phyloP scores from a whole-genome alignment of 1,140 invertebrate species.

The Drosophila trapezifrons region DNA sequence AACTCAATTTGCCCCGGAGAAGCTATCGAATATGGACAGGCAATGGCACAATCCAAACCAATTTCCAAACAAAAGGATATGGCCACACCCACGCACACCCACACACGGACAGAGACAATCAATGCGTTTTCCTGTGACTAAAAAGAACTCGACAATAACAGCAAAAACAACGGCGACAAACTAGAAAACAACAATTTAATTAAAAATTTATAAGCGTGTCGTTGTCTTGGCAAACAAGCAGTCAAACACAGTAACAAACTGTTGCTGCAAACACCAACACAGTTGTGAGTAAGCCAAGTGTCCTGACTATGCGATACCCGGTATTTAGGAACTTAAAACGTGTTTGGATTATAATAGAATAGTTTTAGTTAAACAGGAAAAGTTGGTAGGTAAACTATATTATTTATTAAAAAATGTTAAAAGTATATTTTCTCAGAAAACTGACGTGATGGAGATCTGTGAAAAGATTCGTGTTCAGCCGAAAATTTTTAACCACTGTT shows the following conservation, averaged over 20 bases:
- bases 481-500: too few relatives aligned
- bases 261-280: conserved; percentile 51
- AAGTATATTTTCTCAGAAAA: too few relatives aligned
- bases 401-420: too few relatives aligned
- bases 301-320: background rate
- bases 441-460: too few relatives aligned
- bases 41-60: conserved; percentile 48
- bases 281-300: background rate
- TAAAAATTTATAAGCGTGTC: conserved; percentile 78
- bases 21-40: conserved; percentile 41
- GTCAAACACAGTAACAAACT: conserved; percentile 71
- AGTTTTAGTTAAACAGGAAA: too few relatives aligned
- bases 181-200: conserved; percentile 71
- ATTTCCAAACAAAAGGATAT: conserved; percentile 33
- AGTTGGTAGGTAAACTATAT: too few relatives aligned
- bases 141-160: conserved; percentile 10
- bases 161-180: conserved; percentile 31
- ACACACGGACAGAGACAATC: conserved; percentile 47
- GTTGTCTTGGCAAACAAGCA: conserved; percentile 69
- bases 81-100: conserved; percentile 18
- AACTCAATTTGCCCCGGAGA: conserved; percentile 66
- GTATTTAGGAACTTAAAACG: too few relatives aligned
- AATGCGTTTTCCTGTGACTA: conserved; percentile 59
- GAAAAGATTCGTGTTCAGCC: too few relatives aligned
- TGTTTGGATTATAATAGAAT: too few relatives aligned